phyloP scores from a whole-genome alignment of 2,888 invertebrate species.

The Tyria jacobaeae region DNA sequence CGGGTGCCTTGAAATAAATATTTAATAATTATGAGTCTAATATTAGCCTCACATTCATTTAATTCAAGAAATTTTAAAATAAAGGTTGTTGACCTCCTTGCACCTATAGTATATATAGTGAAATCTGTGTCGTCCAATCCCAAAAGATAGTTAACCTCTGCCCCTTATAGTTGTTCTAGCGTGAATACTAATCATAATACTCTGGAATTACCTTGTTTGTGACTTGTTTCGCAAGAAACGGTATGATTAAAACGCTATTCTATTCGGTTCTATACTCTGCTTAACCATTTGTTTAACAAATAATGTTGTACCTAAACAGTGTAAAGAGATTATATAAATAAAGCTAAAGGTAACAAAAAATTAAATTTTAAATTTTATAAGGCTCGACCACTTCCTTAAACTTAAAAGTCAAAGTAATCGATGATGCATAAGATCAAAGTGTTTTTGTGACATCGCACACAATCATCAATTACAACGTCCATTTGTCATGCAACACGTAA shows the following conservation, averaged over 20 bases:
- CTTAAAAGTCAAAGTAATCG: constrained; percentile 26
- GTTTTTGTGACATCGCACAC: constrained; percentile 11
- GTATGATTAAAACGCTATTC: background rate
- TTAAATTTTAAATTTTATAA: background rate
- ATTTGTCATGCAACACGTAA: constrained; percentile 9
- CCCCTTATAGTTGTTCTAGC: too few species aligned
- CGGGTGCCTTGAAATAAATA: background rate
- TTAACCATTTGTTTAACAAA: background rate
- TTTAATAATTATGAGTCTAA: background rate
- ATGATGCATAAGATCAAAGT: constrained; percentile 14
- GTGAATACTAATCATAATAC: too few species aligned
- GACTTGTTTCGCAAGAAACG: background rate
- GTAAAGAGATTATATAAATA: background rate
- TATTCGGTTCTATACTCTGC: background rate
- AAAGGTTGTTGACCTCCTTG: background rate
- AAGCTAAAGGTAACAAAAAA: background rate
- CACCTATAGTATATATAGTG: too few species aligned
- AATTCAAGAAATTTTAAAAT: background rate
- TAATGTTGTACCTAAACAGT: too few species aligned
- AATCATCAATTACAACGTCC: constrained; percentile 18
- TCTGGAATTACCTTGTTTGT: too few species aligned
- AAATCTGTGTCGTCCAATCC: too few species aligned
- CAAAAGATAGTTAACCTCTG: too few species aligned
- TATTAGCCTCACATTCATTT: too few species aligned
- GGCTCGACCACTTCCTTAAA: background rate